Evolutionary conservation across 2,113 vertebrate species (phyloP).

Genomic region (Dasyprocta punctata): DNA sequence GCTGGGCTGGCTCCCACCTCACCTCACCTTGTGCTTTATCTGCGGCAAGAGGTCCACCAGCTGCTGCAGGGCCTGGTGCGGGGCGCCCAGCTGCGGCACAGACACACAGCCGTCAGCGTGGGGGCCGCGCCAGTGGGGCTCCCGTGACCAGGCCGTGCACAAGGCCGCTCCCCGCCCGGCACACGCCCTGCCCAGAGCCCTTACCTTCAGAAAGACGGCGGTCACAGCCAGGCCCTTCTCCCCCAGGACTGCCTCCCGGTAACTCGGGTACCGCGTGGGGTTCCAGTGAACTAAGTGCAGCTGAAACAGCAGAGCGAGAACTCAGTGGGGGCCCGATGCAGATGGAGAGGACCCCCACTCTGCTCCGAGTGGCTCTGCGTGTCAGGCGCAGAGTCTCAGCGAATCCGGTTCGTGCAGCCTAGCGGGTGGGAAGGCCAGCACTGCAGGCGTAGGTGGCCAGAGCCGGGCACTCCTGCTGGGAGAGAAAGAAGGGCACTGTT

Average conservation of each 20-base stretch:
- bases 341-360: accelerated
- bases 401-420: neutral
- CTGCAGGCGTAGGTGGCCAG: neutral
- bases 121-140: neutral
- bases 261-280: conserved; percentile 89
- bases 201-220: conserved; percentile 96
- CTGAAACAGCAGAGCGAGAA: conserved; percentile 81
- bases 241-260: conserved; percentile 93
- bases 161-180: accelerated
- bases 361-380: accelerated
- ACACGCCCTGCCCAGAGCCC: accelerated
- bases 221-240: conserved; percentile 95
- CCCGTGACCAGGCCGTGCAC: neutral
- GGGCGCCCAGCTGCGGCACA: conserved; percentile 90
- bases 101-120: neutral
- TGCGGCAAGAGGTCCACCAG: conserved; percentile 80
- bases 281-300: conserved; percentile 99
- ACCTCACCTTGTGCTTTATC: conserved; percentile 93
- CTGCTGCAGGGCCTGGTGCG: conserved; percentile 87
- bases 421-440: neutral
- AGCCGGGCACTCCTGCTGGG: accelerated
- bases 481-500: neutral
- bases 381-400: neutral
- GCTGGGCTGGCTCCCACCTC: neutral
- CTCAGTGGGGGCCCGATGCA: accelerated